Evolutionary conservation across 2,797 vertebrate genomes (phyloP).

Genomic region (Dromococcyx pavoninus): DNA sequence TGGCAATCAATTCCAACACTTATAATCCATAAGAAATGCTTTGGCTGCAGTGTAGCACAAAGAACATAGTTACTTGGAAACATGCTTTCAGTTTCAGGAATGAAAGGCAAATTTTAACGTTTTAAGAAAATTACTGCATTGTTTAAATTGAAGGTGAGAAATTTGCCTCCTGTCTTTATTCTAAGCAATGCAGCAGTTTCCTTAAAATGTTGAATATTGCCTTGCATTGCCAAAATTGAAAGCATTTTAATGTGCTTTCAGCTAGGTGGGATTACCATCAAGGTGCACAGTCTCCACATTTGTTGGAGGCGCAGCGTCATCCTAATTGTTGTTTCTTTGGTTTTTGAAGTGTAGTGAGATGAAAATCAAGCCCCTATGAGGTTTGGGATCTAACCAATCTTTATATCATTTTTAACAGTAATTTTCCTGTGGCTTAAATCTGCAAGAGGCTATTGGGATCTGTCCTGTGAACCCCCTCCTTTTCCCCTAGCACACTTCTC

Average conservation of each 20-base stretch:
- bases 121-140: slow-evolving; percentile 28
- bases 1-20: slow-evolving; percentile 36
- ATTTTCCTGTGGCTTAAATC: background rate
- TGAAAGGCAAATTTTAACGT: slow-evolving; percentile 4
- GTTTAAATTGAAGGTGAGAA: background rate
- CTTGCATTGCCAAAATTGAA: background rate
- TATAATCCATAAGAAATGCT: background rate
- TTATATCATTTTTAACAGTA: background rate
- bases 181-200: background rate
- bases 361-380: background rate
- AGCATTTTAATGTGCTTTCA: background rate
- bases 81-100: slow-evolving; percentile 17
- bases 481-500: background rate
- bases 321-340: background rate
- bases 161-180: background rate
- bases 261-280: background rate
- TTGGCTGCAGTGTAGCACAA: background rate
- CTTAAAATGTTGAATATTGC: background rate
- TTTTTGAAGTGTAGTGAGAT: background rate
- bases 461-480: background rate
- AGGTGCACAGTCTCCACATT: background rate
- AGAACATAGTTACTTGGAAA: background rate
- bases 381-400: background rate
- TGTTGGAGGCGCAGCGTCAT: background rate
- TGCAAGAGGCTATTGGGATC: background rate